These are phyloP conservation scores for Triplophysa siluroides DNA, from an alignment of 2,113 vertebrate species.

Conservation along the genomic window DNA sequence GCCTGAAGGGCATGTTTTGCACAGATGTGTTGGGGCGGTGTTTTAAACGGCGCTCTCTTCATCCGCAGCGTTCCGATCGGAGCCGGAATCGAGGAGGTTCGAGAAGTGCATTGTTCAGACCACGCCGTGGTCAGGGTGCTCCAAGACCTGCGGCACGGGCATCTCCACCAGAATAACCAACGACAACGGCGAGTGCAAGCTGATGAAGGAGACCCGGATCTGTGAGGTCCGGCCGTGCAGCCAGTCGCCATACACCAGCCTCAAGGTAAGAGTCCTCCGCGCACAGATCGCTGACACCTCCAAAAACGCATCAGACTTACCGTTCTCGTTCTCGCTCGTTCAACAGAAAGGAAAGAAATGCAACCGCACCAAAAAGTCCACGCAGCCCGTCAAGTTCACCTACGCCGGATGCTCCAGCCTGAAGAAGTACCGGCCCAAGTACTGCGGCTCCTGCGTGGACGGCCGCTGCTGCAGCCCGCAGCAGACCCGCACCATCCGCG, in stretches of 20 bases:
- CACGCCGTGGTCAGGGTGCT: conserved; percentile 96
- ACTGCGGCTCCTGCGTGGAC: conserved; percentile 93
- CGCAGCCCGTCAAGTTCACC: conserved; percentile 81
- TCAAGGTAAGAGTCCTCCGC: conserved; percentile 82
- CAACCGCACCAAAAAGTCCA: conserved; percentile 88
- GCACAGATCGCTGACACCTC: neutral
- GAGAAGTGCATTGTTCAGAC: conserved; percentile 95
- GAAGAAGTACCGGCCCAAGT: conserved; percentile 93
- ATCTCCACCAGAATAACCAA: conserved; percentile 97
- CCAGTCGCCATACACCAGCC: conserved; percentile 81
- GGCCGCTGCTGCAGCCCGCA: conserved; percentile 93
- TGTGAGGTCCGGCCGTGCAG: conserved; percentile 95
- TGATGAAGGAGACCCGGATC: conserved; percentile 92
- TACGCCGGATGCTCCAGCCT: conserved; percentile 92
- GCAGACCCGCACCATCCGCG: conserved; percentile 91
- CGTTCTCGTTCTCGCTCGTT: conserved; percentile 30
- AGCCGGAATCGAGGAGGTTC: conserved; percentile 78
- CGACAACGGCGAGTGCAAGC: conserved; percentile 89
- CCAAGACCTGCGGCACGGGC: conserved; percentile 93
- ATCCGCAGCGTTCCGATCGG: conserved; percentile 69
- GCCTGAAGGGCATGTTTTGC: neutral
- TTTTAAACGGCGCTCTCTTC: conserved; percentile 25
- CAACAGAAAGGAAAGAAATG: conserved; percentile 96
- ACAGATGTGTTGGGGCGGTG: neutral
- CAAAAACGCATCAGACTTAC: conserved; percentile 31